Conservation (phyloP, 1,140 invertebrate genomes). For the Scaptomyza hsui region DNA sequence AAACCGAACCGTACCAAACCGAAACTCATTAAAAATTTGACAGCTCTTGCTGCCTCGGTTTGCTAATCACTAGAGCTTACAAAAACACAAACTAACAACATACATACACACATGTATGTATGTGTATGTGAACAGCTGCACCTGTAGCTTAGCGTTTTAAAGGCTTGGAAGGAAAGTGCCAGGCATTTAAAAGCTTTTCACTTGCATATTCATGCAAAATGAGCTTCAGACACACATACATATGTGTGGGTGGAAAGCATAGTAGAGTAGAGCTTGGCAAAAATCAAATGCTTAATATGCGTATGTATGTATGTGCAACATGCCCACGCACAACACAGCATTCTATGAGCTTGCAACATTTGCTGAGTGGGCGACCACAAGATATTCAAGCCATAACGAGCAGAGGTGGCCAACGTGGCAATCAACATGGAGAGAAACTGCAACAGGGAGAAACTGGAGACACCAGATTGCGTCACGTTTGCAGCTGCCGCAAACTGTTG, state of each 20-base stretch:
- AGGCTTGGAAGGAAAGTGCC: conserved; percentile 53
- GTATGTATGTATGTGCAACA: conserved; percentile 18
- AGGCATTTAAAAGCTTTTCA: conserved; percentile 62
- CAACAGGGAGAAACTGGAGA: conserved; percentile 20
- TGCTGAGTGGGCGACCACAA: conserved; percentile 21
- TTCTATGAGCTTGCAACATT: conserved; percentile 16
- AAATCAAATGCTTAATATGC: conserved; percentile 20
- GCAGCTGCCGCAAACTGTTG: conserved; percentile 34
- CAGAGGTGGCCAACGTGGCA: conserved; percentile 25
- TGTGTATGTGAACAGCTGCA: conserved; percentile 1
- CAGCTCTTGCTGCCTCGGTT: background rate
- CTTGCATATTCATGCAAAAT: conserved; percentile 40
- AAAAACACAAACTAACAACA: background rate
- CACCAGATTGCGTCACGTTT: conserved; percentile 6
- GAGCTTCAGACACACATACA: conserved; percentile 23
- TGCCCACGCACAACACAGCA: conserved; percentile 16
- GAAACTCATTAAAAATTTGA: background rate
- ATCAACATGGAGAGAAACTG: background rate
- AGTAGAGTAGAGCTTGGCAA: conserved; percentile 5
- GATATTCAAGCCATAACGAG: conserved; percentile 60
- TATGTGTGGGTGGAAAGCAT: conserved; percentile 15
- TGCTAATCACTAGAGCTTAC: background rate
- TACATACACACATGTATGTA: background rate
- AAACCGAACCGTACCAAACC: too few relatives aligned
- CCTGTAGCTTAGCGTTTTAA: conserved; percentile 44